These are phyloP conservation scores for Drosophila orosa DNA, from an alignment of 1,140 invertebrate genomes.

Conservation along the genomic window DNA sequence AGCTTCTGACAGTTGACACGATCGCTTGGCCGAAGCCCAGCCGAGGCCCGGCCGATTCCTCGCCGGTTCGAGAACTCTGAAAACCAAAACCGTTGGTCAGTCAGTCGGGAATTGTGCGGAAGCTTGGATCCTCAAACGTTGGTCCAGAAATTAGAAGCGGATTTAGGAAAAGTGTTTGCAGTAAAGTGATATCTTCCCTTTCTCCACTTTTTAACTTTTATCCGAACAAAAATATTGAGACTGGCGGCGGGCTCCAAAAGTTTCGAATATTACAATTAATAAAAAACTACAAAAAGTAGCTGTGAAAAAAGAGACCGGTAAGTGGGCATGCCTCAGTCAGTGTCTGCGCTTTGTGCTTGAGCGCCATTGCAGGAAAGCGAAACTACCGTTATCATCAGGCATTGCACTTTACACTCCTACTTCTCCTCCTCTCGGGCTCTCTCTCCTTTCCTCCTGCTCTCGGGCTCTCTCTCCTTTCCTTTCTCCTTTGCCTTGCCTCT, in stretches of 20 bases:
- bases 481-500: not conserved
- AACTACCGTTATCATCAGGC: slow-evolving; percentile 64
- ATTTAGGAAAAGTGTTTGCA: slow-evolving; percentile 21
- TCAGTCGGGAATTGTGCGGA: slow-evolving; percentile 68
- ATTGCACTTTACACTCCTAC: slow-evolving; percentile 58
- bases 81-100: slow-evolving; percentile 43
- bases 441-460: not conserved
- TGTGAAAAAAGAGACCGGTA: slow-evolving; percentile 56
- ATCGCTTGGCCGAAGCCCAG: slow-evolving; percentile 3
- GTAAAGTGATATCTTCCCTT: slow-evolving; percentile 25
- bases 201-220: slow-evolving; percentile 1
- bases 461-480: not conserved
- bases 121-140: slow-evolving; percentile 30
- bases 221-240: slow-evolving; percentile 8
- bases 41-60: not conserved
- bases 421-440: slow-evolving; percentile 1
- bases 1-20: slow-evolving; percentile 25
- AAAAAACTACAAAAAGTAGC: not conserved
- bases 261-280: not conserved
- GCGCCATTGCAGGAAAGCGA: slow-evolving; percentile 64
- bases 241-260: slow-evolving; percentile 37
- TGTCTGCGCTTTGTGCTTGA: slow-evolving; percentile 41
- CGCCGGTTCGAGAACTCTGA: slow-evolving; percentile 17
- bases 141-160: slow-evolving; percentile 1
- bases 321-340: slow-evolving; percentile 57